These are phyloP conservation scores for Perizoma flavofasciatum DNA, from an alignment of 2,888 invertebrate genomes.

Conservation along the genomic window DNA sequence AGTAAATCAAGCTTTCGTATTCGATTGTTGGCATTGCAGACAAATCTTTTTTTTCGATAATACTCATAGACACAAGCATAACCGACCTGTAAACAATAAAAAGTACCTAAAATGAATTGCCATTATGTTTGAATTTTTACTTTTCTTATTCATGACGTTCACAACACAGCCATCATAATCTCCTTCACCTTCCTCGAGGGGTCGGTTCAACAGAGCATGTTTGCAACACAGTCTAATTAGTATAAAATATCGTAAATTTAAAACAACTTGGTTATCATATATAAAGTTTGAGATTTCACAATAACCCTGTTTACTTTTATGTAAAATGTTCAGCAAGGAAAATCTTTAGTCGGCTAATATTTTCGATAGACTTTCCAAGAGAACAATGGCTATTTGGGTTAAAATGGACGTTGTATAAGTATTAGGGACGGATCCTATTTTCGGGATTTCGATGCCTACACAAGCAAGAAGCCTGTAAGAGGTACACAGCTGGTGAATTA, in stretches of 20 bases:
- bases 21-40: constrained; percentile 29
- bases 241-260: too few species aligned
- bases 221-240: too few species aligned
- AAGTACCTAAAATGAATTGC: too few species aligned
- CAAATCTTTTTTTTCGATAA: constrained; percentile 7
- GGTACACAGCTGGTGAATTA: too few species aligned
- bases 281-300: too few species aligned
- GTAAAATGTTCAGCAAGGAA: constrained; percentile 41
- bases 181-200: too few species aligned
- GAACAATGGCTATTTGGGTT: constrained; percentile 49
- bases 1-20: constrained; percentile 33
- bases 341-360: constrained; percentile 52
- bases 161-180: too few species aligned
- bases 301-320: constrained; percentile 39
- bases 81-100: too few species aligned
- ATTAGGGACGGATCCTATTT: constrained; percentile 18
- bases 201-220: too few species aligned
- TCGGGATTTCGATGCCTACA: constrained; percentile 3
- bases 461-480: background rate
- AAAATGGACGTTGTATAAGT: constrained; percentile 26
- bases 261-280: too few species aligned
- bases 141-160: too few species aligned
- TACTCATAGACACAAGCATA: background rate
- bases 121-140: too few species aligned
- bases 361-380: constrained; percentile 51